Evolutionary conservation across 1,140 invertebrate species (phyloP), one percentile per base, ranked within the genome.

Genomic region (Andrena cerasifolii): DNA sequence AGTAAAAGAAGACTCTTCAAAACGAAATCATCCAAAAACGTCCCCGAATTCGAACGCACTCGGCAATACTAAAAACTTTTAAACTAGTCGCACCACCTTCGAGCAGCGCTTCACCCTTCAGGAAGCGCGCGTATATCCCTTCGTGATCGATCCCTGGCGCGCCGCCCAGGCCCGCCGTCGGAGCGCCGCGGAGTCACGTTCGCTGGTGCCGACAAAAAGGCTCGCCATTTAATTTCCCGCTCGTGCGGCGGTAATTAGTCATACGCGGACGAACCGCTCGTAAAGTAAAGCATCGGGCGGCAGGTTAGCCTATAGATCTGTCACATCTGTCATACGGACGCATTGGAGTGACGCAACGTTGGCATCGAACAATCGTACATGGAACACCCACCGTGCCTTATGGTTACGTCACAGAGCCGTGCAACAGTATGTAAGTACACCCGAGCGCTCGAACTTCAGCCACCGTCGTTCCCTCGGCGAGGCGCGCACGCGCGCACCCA

Each of bases 301-400:
- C 70, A 62, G 58, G 70, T 72, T 72, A 62, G 3, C 45, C 70
- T 51, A 62, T 72, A 72, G 70, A 62, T 72, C 70, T 72, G 71
- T 74, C 61, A 56, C 71, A 51, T 74, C 71, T 65, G 71, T 72
- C 58, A 74, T 65, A 62, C 31, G 33, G 33, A 65, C 59, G 71
- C 71, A 54, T 65, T 62, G 18, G 51, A 63, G 47, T 53, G 59
- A 65, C 58, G 71, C 59, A 65, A 54, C 47, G 71, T n/a, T n/a
- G 49, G 58, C 70, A 53, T 73, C 70, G 70, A 62, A 73, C 56
- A 74, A 53, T 62, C 51, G 71, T 54, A 56, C 33, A 51, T 28
- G 31, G 70, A 62, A 72, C 70, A 61, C 70, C 70, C 70, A 72
- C 70, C 28, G 70, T 26, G 68, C 56, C 1, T 0, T 12, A 18